A percentile compares a stretch with the other conserved stretches of the same genome.
Evolutionary conservation across 2,113 vertebrate species (phyloP).

Genomic region (Sylvia atricapilla): DNA sequence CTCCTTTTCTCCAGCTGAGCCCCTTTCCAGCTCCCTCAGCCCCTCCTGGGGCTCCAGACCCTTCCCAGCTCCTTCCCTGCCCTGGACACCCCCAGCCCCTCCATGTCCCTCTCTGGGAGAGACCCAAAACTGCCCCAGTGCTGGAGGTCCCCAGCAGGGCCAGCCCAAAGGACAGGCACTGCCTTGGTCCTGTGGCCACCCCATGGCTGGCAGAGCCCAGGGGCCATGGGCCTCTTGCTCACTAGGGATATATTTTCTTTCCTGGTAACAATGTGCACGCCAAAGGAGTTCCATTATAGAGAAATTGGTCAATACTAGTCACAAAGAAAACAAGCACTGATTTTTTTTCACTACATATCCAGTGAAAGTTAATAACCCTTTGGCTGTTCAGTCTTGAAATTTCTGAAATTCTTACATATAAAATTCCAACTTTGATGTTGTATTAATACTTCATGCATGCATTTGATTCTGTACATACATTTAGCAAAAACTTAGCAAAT

Average conservation of each 20-base stretch:
- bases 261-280: background rate
- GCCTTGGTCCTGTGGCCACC: background rate
- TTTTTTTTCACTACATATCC: background rate
- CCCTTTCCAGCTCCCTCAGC: background rate
- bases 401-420: background rate
- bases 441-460: background rate
- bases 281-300: background rate
- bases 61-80: background rate
- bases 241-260: background rate
- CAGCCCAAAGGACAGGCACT: background rate
- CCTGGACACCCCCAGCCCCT: background rate
- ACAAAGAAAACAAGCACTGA: background rate
- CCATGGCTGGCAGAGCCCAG: background rate
- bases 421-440: background rate
- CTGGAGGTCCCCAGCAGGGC: background rate
- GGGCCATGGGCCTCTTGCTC: background rate
- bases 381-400: background rate
- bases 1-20: background rate
- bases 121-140: accelerated
- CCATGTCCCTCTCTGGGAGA: too few relatives aligned
- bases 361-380: background rate
- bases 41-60: background rate
- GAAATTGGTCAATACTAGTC: background rate
- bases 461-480: background rate
- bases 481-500: background rate